Conservation (phyloP, 2,797 vertebrate species). For the Micromesistius poutassou region DNA sequence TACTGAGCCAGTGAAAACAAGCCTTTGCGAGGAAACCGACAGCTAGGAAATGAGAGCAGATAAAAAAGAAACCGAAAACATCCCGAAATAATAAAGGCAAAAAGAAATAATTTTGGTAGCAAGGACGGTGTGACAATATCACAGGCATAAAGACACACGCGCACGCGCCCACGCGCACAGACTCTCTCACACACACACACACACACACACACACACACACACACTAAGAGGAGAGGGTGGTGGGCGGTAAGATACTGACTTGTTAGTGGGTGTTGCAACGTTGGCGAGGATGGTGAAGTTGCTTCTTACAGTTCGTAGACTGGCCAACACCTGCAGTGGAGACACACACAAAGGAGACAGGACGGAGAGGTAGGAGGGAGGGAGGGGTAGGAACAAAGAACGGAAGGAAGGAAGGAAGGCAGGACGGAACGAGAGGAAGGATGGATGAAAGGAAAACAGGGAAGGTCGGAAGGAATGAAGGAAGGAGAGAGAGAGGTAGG, state of each 20-base stretch:
- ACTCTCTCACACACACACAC: background rate
- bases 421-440: background rate
- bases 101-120: background rate
- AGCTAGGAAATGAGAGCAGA: background rate
- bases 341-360: slow-evolving; percentile 50
- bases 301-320: slow-evolving; percentile 91
- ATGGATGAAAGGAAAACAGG: slow-evolving; percentile 6
- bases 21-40: background rate
- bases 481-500: background rate
- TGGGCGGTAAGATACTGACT: slow-evolving; percentile 79
- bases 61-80: no score
- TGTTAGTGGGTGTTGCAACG: slow-evolving; percentile 87
- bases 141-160: background rate
- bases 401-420: no score
- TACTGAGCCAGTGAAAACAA: no score
- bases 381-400: background rate
- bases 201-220: background rate
- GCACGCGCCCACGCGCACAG: slow-evolving; percentile 12
- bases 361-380: background rate
- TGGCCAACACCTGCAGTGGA: slow-evolving; percentile 86
- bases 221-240: slow-evolving; percentile 30
- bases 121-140: background rate
- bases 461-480: background rate
- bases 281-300: slow-evolving; percentile 96
- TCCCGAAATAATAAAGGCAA: no score